Conservation (phyloP, 2,113 vertebrate species). For the Oreochromis tanganicae region DNA sequence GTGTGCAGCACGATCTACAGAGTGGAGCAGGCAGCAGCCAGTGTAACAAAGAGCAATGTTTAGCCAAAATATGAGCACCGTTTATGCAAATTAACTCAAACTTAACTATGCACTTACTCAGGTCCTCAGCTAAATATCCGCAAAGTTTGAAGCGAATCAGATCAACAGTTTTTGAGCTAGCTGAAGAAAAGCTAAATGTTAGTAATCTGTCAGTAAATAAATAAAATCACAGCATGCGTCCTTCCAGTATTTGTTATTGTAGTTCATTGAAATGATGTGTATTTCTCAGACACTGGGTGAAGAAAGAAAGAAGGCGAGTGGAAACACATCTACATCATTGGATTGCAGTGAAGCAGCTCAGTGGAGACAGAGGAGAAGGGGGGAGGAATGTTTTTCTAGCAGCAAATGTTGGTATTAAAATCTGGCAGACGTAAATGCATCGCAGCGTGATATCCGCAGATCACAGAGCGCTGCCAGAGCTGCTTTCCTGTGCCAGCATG, state of each 20-base stretch:
- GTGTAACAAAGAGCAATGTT: not conserved
- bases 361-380: not conserved
- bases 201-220: not conserved
- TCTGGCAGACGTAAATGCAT: conserved; percentile 20
- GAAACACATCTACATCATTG: not conserved
- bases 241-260: not conserved
- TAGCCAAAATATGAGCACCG: not conserved
- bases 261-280: not conserved
- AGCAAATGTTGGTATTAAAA: conserved; percentile 31
- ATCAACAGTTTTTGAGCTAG: not conserved
- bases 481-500: not conserved
- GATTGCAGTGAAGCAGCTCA: not conserved
- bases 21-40: not conserved
- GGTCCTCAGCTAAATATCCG: not conserved
- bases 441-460: conserved; percentile 25
- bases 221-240: not conserved
- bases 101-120: not conserved
- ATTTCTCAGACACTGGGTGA: not conserved
- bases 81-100: not conserved
- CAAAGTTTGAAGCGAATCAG: not conserved
- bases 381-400: not conserved
- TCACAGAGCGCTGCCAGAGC: not conserved
- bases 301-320: not conserved
- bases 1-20: not conserved
- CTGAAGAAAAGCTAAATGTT: not conserved